These are phyloP conservation scores for Netelia fuscicornis DNA, from an alignment of 2,888 invertebrate genomes.

Conservation along the genomic window DNA sequence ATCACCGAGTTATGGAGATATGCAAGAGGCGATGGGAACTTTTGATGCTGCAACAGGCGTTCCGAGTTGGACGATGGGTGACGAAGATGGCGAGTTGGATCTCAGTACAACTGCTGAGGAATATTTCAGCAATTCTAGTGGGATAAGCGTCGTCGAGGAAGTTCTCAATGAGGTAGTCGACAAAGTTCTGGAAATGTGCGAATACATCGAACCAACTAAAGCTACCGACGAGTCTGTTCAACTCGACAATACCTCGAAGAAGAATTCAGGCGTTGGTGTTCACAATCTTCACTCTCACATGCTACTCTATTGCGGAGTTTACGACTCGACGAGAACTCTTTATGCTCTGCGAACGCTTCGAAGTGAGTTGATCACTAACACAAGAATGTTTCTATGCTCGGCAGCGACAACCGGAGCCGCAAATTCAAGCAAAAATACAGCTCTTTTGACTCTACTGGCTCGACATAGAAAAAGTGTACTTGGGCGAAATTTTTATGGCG, in stretches of 20 bases:
- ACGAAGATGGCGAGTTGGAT: slow-evolving; percentile 85
- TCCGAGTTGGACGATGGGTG: slow-evolving; percentile 86
- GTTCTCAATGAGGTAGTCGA: slow-evolving; percentile 87
- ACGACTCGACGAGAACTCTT: slow-evolving; percentile 90
- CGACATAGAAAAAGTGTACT: slow-evolving; percentile 93
- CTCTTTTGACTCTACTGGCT: slow-evolving; percentile 88
- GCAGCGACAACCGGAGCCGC: slow-evolving; percentile 91
- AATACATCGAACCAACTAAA: slow-evolving; percentile 77
- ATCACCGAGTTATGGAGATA: slow-evolving; percentile 76
- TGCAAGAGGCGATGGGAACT: slow-evolving; percentile 81
- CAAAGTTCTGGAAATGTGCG: slow-evolving; percentile 83
- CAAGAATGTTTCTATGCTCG: slow-evolving; percentile 90
- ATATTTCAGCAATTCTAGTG: slow-evolving; percentile 87
- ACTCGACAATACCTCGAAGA: slow-evolving; percentile 77
- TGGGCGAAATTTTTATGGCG: slow-evolving; percentile 89
- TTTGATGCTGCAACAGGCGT: slow-evolving; percentile 85
- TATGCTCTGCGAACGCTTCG: slow-evolving; percentile 92
- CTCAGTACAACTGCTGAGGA: slow-evolving; percentile 89
- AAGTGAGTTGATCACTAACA: slow-evolving; percentile 90
- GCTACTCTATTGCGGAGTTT: slow-evolving; percentile 92
- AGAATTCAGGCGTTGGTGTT: slow-evolving; percentile 84
- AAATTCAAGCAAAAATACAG: slow-evolving; percentile 85
- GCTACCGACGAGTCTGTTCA: slow-evolving; percentile 78
- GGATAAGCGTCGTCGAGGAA: slow-evolving; percentile 86
- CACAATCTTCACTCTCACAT: slow-evolving; percentile 94